These are phyloP conservation scores for Proterorhinus semilunaris DNA, from an alignment of 2,113 vertebrate genomes.

Conservation along the genomic window DNA sequence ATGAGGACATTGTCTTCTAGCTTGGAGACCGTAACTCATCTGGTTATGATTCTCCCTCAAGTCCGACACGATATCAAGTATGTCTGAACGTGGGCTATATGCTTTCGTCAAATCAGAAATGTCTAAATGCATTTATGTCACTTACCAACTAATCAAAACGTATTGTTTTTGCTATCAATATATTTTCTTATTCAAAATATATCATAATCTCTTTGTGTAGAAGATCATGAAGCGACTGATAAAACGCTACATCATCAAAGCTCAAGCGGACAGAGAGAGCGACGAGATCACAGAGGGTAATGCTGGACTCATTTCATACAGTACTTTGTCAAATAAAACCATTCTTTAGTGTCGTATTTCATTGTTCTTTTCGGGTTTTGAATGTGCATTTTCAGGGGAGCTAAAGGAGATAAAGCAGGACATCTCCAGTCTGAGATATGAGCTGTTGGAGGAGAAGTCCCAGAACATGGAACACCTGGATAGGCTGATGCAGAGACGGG, in stretches of 20 bases:
- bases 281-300: conserved; percentile 97
- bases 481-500: conserved; percentile 87
- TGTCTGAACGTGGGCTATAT: background rate
- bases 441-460: conserved; percentile 96
- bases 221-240: conserved; percentile 98
- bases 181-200: background rate
- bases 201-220: conserved; percentile 60
- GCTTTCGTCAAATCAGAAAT: no score
- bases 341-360: background rate
- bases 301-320: background rate
- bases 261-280: conserved; percentile 91
- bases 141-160: no score
- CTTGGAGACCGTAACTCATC: conserved; percentile 53
- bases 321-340: background rate
- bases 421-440: conserved; percentile 96
- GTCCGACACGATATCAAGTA: conserved; percentile 64
- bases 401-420: conserved; percentile 99
- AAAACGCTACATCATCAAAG: conserved; percentile 95
- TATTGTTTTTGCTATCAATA: background rate
- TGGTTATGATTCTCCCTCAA: conserved; percentile 39
- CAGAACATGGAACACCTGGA: conserved; percentile 92
- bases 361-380: background rate
- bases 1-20: conserved; percentile 39
- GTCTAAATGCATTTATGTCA: no score
- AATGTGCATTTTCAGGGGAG: conserved; percentile 79